These are phyloP conservation scores for Paralichthys olivaceus DNA, from an alignment of 2,113 vertebrate genomes.

Conservation along the genomic window DNA sequence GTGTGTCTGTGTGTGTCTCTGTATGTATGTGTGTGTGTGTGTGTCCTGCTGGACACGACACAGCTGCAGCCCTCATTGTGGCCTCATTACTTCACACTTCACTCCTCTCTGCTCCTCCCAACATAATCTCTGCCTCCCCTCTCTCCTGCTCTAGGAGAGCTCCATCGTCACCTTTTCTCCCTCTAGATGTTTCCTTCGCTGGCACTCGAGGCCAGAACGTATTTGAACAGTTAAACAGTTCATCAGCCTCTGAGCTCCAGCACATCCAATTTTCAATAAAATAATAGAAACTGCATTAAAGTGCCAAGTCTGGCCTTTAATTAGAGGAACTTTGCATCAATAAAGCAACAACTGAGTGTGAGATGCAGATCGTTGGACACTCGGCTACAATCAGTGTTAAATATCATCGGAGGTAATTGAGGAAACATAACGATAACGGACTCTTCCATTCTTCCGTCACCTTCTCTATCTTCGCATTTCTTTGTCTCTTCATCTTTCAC, in stretches of 20 bases:
- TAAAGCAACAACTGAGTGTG: neutral
- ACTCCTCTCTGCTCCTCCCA: slow-evolving; percentile 46
- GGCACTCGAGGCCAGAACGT: neutral
- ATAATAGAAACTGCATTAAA: neutral
- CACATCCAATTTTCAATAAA: neutral
- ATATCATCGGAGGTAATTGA: neutral
- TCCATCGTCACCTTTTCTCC: slow-evolving; percentile 2
- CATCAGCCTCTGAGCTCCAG: neutral
- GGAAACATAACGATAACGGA: neutral
- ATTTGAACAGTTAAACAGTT: neutral
- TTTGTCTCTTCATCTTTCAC: neutral
- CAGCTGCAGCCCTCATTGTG: slow-evolving; percentile 70
- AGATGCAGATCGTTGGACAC: no score
- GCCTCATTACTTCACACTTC: slow-evolving; percentile 71
- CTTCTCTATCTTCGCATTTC: neutral
- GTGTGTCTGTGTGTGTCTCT: slow-evolving; percentile 34
- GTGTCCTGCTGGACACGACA: slow-evolving; percentile 49
- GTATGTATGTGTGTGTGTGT: slow-evolving; percentile 33
- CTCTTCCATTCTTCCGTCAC: neutral
- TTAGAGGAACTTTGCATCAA: neutral
- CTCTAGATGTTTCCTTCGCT: neutral
- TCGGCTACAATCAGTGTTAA: neutral
- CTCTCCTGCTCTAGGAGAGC: slow-evolving; percentile 11
- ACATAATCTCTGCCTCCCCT: slow-evolving; percentile 38
- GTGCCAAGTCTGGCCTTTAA: neutral